These are phyloP conservation scores for Silurus lanzhouensis DNA, from an alignment of 2,797 vertebrate genomes.

Conservation along the genomic window DNA sequence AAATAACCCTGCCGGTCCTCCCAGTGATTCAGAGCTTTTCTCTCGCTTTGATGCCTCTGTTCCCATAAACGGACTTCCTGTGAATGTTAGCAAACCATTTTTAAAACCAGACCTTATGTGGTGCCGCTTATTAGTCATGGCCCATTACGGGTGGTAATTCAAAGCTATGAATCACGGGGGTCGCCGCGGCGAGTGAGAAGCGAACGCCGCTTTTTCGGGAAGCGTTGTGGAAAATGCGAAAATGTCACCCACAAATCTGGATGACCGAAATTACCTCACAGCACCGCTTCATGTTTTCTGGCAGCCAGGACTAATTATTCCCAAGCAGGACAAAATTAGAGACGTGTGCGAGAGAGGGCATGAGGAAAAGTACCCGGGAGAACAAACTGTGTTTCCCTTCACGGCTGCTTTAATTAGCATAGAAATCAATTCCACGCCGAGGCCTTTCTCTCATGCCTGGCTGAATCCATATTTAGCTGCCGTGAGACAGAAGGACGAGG, in stretches of 20 bases:
- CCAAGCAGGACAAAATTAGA: constrained; percentile 44
- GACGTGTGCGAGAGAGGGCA: not conserved
- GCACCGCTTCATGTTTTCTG: constrained; percentile 42
- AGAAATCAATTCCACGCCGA: constrained; percentile 56
- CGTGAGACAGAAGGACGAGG: constrained; percentile 27
- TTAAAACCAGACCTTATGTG: constrained; percentile 2
- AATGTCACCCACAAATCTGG: constrained; percentile 51
- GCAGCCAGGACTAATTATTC: constrained; percentile 56
- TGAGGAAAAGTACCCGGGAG: constrained; percentile 5
- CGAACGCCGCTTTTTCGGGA: constrained; percentile 22
- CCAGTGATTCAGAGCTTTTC: constrained; percentile 10
- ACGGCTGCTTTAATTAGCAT: constrained; percentile 60
- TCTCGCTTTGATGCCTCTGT: not conserved
- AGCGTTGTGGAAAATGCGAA: not conserved
- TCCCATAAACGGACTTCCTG: constrained; percentile 16
- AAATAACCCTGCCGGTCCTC: not conserved
- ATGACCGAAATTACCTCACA: constrained; percentile 49
- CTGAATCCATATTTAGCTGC: constrained; percentile 48
- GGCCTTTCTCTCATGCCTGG: constrained; percentile 51
- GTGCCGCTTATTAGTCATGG: constrained; percentile 38
- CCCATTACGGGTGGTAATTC: constrained; percentile 37
- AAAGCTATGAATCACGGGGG: constrained; percentile 43
- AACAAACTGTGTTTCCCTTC: constrained; percentile 52
- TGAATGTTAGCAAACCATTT: constrained; percentile 12
- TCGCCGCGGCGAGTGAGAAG: not conserved